Percentiles rank a stretch among this genome's conserved stretches.
Evolutionary conservation across 2,888 invertebrate genomes (phyloP).

Genomic region (Megaustenia siamemsis): DNA sequence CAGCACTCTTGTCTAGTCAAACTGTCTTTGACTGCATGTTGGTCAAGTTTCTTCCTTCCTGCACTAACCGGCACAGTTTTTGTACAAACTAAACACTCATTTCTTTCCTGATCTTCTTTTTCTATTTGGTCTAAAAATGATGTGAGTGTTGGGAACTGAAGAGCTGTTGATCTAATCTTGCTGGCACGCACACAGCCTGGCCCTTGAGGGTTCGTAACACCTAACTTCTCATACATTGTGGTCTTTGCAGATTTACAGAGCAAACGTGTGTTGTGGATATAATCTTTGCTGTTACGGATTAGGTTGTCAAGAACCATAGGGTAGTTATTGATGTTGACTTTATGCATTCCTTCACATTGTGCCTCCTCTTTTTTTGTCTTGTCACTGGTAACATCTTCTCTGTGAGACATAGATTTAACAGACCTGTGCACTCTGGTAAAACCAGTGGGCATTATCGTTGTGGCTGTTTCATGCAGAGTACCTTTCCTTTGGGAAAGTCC

Average conservation of each 20-base stretch:
- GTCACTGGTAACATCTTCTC: not conserved
- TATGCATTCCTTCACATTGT: not conserved
- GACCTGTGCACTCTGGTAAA: not conserved
- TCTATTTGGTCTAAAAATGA: conserved; percentile 43
- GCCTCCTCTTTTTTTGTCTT: not conserved
- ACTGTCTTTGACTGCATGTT: too few relatives aligned
- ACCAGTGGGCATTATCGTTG: not conserved
- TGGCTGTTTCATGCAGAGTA: not conserved
- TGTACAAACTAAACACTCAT: not conserved
- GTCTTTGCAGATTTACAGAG: conserved; percentile 21
- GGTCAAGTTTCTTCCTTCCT: not conserved
- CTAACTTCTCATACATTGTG: conserved; percentile 7
- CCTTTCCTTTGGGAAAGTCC: not conserved
- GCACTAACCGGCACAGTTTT: not conserved
- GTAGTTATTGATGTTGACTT: not conserved
- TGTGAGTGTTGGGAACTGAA: conserved; percentile 11
- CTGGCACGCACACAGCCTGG: conserved; percentile 1
- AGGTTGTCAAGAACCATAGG: conserved; percentile 10
- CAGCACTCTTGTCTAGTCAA: too few relatives aligned
- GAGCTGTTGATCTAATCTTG: not conserved
- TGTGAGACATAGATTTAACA: not conserved
- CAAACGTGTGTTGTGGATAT: not conserved
- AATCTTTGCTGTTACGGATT: conserved; percentile 12
- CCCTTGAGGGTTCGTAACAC: not conserved
- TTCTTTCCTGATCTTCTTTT: not conserved